Evolutionary conservation across 2,113 vertebrate genomes (phyloP), one percentile per base, ranked within the genome.

Genomic region (Xiphophorus maculatus): DNA sequence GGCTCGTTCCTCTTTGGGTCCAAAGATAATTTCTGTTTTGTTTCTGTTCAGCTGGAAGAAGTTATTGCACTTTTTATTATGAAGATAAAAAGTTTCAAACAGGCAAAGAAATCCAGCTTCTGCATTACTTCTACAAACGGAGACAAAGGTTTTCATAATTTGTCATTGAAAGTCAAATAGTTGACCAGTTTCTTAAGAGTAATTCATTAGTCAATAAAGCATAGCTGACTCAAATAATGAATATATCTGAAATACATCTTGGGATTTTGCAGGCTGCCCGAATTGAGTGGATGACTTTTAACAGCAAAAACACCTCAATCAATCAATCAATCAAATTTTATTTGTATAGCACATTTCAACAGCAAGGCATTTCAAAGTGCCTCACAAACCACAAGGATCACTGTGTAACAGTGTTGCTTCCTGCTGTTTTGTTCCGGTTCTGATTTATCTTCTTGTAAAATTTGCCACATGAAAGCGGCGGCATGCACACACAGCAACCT

Each of bases 401-500:
- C 25, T 1, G 10, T 15, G 22, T 65, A 22, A 13, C 33, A 51
- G 30, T 62, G 2, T 35, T 27, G 19, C 30, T 48, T 25, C 37
- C 14, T n/a, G 66, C 30, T 62, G 35, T 13, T 10, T 2, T 60
- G 11, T 62, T 44, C 44, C 62, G 2, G 37, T 69, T 42, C 40
- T 74, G 10, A 71, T 73, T 68, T 63, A 60, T 76, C 54, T 32
- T 64, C 35, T 32, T 1, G 4, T 68, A 22, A 69, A 79, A 44
- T 25, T 48, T 64, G 66, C 64, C 25, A 28, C 62, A 62, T 65
- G 35, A 29, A n/a, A 67, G 66, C 60, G 29, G 37, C 4, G 44
- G 44, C 78, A 72, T 32, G 29, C 12, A 65, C 60, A 70, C 8
- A 28, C 66, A 58, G 69, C 51, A 32, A 25, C 65, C 69, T 76